phyloP scores from a whole-genome alignment of 2,113 vertebrate genomes.

The Cryptotis parvus region DNA sequence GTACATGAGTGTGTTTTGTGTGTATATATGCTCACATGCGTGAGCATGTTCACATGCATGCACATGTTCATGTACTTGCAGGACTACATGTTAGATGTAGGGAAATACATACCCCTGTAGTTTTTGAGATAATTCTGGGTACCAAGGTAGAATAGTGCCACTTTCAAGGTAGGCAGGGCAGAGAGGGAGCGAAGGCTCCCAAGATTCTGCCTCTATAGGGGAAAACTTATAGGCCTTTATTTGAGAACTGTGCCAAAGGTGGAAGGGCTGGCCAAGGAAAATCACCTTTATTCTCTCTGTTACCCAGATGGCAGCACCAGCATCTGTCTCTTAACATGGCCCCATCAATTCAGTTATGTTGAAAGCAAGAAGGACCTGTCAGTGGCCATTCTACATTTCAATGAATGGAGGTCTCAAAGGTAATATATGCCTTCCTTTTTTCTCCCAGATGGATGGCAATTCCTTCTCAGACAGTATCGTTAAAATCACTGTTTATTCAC shows the following conservation, averaged over 20 bases:
- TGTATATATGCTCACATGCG: neutral
- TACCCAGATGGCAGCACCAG: conserved; percentile 14
- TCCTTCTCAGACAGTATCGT: conserved; percentile 46
- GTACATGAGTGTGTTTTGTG: conserved; percentile 36
- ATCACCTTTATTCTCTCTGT: neutral
- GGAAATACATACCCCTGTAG: neutral
- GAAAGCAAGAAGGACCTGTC: neutral
- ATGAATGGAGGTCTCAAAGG: conserved; percentile 32
- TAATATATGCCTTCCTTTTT: conserved; percentile 12
- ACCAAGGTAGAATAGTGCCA: conserved; percentile 6
- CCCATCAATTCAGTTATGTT: conserved; percentile 3
- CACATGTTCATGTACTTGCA: no score
- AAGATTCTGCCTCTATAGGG: neutral
- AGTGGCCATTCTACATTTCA: neutral
- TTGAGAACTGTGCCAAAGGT: no score
- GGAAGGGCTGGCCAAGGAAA: no score
- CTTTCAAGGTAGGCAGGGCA: neutral
- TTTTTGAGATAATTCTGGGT: conserved; percentile 27
- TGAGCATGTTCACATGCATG: no score
- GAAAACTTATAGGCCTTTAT: neutral
- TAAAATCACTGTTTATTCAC: conserved; percentile 38
- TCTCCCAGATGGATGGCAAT: conserved; percentile 20
- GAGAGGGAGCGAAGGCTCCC: neutral
- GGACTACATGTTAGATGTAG: no score
- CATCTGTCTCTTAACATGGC: neutral